Percentiles rank a stretch among this genome's conserved stretches.
Evolutionary conservation across 2,797 vertebrate species (phyloP).

Genomic region (Euphonia xanthogaster): DNA sequence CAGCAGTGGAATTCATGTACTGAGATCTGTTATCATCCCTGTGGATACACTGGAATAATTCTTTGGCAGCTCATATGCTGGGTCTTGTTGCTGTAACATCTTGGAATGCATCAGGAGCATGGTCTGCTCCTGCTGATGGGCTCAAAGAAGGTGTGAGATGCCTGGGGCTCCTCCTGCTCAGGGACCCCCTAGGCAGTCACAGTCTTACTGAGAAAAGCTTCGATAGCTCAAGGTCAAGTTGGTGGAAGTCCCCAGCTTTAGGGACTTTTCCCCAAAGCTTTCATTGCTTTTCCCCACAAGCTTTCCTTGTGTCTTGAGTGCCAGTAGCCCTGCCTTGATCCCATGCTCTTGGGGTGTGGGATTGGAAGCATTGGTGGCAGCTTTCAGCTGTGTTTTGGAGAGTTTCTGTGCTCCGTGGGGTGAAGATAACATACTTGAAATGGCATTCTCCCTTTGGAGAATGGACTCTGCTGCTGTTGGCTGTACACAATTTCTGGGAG

Average conservation of each 20-base stretch:
- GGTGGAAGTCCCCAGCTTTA: not conserved
- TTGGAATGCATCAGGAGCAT: not conserved
- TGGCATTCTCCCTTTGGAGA: not conserved
- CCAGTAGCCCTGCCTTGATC: not conserved
- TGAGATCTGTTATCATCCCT: not conserved
- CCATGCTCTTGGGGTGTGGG: not conserved
- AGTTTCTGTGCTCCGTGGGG: not conserved
- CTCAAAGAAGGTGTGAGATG: not conserved
- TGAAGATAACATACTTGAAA: not conserved
- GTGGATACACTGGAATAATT: not conserved
- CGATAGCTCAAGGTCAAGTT: not conserved
- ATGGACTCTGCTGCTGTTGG: not conserved
- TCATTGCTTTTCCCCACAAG: not conserved
- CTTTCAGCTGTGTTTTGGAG: not conserved
- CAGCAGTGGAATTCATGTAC: not conserved
- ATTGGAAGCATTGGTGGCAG: not conserved
- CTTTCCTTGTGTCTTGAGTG: not conserved
- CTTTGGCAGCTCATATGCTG: not conserved
- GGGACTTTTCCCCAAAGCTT: not conserved
- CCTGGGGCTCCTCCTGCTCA: not conserved
- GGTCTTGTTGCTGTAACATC: not conserved
- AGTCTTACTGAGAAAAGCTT: not conserved
- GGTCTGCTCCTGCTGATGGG: not conserved
- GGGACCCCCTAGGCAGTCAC: accelerated
- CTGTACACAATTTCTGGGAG: not conserved